These are phyloP conservation scores for Cryptops parisi DNA, from an alignment of 2,888 invertebrate genomes.

Conservation along the genomic window DNA sequence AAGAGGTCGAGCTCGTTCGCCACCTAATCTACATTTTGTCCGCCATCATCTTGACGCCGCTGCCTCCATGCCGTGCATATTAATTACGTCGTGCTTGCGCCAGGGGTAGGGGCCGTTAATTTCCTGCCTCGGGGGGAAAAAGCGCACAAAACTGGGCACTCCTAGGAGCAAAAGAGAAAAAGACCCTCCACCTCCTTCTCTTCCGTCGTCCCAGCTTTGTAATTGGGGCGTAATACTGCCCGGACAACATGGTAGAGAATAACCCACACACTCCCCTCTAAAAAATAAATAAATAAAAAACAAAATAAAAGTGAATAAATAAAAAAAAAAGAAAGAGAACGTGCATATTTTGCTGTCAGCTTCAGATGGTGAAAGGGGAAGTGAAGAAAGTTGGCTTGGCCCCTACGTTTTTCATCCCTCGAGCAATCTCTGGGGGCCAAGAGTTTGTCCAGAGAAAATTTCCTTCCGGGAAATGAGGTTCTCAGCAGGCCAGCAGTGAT, in stretches of 20 bases:
- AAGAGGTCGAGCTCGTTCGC: slow-evolving; percentile 12
- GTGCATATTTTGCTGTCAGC: not conserved
- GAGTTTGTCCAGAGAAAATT: not conserved
- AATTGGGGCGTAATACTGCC: no score
- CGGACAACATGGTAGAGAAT: no score
- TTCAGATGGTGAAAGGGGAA: not conserved
- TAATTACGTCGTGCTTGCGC: slow-evolving; percentile 3
- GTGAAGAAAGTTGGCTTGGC: no score
- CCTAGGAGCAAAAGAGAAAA: not conserved
- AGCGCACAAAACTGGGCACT: not conserved
- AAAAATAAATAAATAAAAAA: no score
- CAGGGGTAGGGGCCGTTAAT: slow-evolving; percentile 9
- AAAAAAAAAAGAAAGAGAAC: not conserved
- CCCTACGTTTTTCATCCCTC: not conserved
- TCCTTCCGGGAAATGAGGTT: not conserved
- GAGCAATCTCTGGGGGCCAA: not conserved
- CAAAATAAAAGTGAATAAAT: no score
- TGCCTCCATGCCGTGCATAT: slow-evolving; percentile 15
- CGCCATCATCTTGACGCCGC: slow-evolving; percentile 11
- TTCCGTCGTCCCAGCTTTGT: no score
- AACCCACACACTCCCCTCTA: no score
- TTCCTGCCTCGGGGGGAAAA: slow-evolving; percentile 1
- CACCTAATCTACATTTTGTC: slow-evolving; percentile 14
- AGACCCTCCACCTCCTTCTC: no score
- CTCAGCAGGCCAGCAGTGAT: not conserved